Evolutionary conservation across 2,113 vertebrate genomes (phyloP).

Genomic region (Terrapene triunguis): DNA sequence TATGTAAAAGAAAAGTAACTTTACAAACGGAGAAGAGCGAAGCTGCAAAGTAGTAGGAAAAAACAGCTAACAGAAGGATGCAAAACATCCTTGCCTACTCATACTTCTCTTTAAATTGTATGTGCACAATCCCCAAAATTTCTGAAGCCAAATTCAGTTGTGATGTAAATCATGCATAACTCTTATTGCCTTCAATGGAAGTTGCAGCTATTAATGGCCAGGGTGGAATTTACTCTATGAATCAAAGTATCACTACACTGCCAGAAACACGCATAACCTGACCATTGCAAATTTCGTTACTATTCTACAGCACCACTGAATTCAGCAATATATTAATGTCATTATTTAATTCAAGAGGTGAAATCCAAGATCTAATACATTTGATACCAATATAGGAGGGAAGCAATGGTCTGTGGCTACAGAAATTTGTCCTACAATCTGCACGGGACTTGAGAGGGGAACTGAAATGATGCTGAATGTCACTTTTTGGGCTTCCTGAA

Average conservation of each 20-base stretch:
- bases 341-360: not conserved
- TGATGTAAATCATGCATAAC: not conserved
- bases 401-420: not conserved
- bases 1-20: not conserved
- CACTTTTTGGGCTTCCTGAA: not conserved
- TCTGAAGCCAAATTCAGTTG: not conserved
- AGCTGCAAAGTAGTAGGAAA: not conserved
- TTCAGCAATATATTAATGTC: not conserved
- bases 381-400: not conserved
- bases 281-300: not conserved
- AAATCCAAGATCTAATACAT: not conserved
- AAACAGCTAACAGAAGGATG: not conserved
- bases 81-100: accelerated
- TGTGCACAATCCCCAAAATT: too few species aligned
- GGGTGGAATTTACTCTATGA: not conserved
- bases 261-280: not conserved
- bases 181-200: not conserved
- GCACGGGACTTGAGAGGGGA: not conserved
- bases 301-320: not conserved
- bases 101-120: not conserved
- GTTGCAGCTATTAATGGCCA: not conserved
- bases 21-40: not conserved
- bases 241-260: not conserved
- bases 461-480: not conserved
- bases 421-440: not conserved